Base-by-base conservation (phyloP, 1,140 invertebrate species). In the Drosophila repletoides region DNA sequence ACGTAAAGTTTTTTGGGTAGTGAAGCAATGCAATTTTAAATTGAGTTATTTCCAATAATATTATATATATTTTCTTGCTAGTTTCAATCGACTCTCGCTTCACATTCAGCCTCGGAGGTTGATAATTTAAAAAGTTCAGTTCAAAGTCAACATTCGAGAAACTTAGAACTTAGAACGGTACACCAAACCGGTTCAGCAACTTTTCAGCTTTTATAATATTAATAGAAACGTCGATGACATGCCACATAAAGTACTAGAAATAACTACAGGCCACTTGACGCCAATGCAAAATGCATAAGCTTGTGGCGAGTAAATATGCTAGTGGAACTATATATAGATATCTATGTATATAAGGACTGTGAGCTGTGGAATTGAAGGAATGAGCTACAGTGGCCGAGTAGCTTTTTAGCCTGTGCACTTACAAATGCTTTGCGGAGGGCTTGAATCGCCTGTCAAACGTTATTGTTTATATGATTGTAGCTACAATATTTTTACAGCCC, bases 381-480 rank as follows among this genome's bases (percentile, higher is more conserved):
- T 7, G 3, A 28, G 3, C 4, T 19, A 51, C 10, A 14, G 3
- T n/a, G n/a, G n/a, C n/a, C n/a, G 15, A 43, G 24, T 10, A 15
- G 17, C 24, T 14, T 31, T 41, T 15, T 36, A 40, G 33, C 66
- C 49, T 53, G 38, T 61, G 43, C 59, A 58, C 49, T 65, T 45
- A 40, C 40, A 72, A 73, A 63, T 70, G 64, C 36, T 48, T 55
- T 59, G 72, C 55, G 31, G n/a, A 17, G 55, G n/a, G n/a, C n/a
- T n/a, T n/a, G n/a, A n/a, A n/a, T n/a, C 49, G 33, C 19, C 66
- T 53, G 55, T 81, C 72, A 71, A 71, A 40, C 41, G 46, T 51
- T 76, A 76, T 72, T 80, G 66, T 72, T 76, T 72, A 81, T 72
- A 68, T 68, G 68, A 76, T 64, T 56, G 61, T 48, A 36, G 46